These are phyloP conservation scores for Pristionchus japonicus DNA, from an alignment of 2,888 invertebrate genomes.

Conservation along the genomic window DNA sequence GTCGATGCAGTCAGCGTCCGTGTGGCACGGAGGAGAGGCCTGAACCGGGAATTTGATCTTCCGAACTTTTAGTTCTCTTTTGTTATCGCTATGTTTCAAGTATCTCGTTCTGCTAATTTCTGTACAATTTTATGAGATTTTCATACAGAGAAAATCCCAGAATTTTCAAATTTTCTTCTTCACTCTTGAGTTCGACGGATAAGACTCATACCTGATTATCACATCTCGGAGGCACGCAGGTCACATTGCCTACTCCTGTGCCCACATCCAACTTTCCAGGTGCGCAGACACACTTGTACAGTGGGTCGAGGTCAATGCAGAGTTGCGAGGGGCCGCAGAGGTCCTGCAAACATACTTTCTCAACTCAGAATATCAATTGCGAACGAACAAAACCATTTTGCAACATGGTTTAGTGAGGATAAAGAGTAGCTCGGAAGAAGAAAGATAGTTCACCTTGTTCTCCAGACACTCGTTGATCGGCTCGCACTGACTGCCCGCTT, in stretches of 20 bases:
- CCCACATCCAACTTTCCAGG: slow-evolving; percentile 40
- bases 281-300: slow-evolving; percentile 47
- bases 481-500: slow-evolving; percentile 22
- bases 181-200: background rate
- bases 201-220: slow-evolving; percentile 13
- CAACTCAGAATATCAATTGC: too few species aligned
- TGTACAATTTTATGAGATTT: too few species aligned
- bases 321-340: slow-evolving; percentile 43
- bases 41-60: slow-evolving; percentile 13
- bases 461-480: slow-evolving; percentile 33
- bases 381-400: background rate
- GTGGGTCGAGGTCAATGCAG: slow-evolving; percentile 45
- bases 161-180: background rate
- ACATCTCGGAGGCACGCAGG: slow-evolving; percentile 46
- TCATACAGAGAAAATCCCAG: too few species aligned
- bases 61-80: background rate
- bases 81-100: too few species aligned
- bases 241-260: slow-evolving; percentile 44
- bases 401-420: too few species aligned
- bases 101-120: too few species aligned
- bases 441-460: background rate
- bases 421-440: too few species aligned
- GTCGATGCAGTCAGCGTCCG: slow-evolving; percentile 61
- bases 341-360: background rate
- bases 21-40: slow-evolving; percentile 57